Percentiles rank a stretch among this genome's conserved stretches.
These are phyloP conservation scores for Epirrhoe alternata DNA, from an alignment of 2,888 invertebrate genomes.

Conservation along the genomic window DNA sequence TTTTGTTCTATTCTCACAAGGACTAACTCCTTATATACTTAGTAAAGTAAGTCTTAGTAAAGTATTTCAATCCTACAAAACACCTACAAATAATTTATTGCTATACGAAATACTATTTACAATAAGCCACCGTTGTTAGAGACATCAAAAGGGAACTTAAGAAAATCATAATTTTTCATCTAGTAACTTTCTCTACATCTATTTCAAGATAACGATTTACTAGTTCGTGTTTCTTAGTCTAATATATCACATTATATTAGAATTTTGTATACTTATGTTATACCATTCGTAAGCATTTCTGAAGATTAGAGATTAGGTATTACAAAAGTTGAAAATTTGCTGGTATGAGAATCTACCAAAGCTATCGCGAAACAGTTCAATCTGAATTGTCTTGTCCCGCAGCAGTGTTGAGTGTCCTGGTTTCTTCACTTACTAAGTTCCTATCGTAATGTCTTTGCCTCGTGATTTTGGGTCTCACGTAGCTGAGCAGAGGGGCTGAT, in stretches of 20 bases:
- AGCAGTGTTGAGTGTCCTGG: constrained; percentile 72
- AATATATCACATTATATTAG: constrained; percentile 82
- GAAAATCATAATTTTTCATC: constrained; percentile 53
- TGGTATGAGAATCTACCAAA: constrained; percentile 9
- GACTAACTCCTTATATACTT: constrained; percentile 43
- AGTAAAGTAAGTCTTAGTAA: constrained; percentile 26
- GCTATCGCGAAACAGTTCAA: constrained; percentile 49
- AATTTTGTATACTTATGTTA: constrained; percentile 72
- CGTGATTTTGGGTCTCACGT: constrained; percentile 75
- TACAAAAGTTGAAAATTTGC: constrained; percentile 18
- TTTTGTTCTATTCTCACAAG: constrained; percentile 32
- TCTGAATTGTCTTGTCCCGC: constrained; percentile 79
- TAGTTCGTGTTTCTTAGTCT: constrained; percentile 64
- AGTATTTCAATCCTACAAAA: constrained; percentile 55
- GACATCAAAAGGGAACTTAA: constrained; percentile 71
- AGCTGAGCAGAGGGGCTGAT: constrained; percentile 78
- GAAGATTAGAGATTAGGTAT: constrained; percentile 12
- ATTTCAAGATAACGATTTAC: constrained; percentile 61
- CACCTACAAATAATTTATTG: constrained; percentile 69
- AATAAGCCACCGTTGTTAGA: constrained; percentile 60
- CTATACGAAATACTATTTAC: constrained; percentile 69
- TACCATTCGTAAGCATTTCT: constrained; percentile 13
- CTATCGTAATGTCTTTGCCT: constrained; percentile 78
- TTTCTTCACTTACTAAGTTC: constrained; percentile 75
- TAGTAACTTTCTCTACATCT: constrained; percentile 48